Base-by-base conservation (phyloP, 53 echinoderm and acorn worm species). In the Stichopus horrens region DNA sequence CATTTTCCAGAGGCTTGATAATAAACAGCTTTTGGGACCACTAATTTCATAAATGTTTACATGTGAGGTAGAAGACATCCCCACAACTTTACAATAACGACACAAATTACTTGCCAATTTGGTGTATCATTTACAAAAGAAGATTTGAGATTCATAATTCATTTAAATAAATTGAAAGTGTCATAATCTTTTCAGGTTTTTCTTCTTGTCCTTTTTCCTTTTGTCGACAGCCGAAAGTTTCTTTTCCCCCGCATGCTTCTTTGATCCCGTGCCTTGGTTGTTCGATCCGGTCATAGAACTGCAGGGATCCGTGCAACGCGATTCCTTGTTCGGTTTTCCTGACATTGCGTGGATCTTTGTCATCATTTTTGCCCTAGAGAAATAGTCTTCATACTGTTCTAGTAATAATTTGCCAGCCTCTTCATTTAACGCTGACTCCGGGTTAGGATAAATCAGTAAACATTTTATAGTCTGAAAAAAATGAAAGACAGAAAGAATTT, bases 221-320 rank as follows among this genome's bases (percentile, higher is more conserved):
- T 98, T 98, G 76, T 98, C 96, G 57, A 92, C 89, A 5, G 90
- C 84, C 18, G 91, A 91, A 9, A 93, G 92, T 88, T 98, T 98
- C 89, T 98, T 98, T 58, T 98, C 98, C n/a, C 98, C 94, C 58
- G 98, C 95, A 65, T 98, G 98, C 75, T 98, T 98, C 89, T 98
- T 98, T 9, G 98, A 95, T 21, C 83, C 86, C 1, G 95, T 93
- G 16, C 95, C 94, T 21, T 74, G 84, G 52, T 58, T 92, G 54
- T 87, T 87, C 59, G 80, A 80, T 7, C 91, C 90, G 7, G 96
- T 92, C 58, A 94, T 93, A 4, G 96, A 96, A 52, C 93, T 93
- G 74, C 94, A 92, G 53, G 87, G 90, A 79, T 98, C 98, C 21
- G 94, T 91, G 53, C 92, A 92, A 56, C 95, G 86, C 14, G 88